Base-by-base conservation (phyloP, 2,113 vertebrate species). In the Guaruba guarouba region DNA sequence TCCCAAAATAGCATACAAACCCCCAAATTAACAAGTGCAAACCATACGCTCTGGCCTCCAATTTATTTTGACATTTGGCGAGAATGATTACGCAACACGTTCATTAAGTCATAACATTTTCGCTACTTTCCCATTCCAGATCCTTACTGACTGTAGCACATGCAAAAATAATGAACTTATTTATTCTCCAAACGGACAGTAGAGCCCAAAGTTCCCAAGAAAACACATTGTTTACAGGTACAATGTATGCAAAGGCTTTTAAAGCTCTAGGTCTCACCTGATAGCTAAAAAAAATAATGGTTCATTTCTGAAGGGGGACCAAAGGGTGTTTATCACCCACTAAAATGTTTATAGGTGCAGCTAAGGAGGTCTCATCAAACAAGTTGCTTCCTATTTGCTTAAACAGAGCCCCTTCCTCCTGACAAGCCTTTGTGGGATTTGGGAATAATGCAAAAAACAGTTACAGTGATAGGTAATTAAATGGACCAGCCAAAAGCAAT, bases 381-480 rank as follows among this genome's bases (percentile, higher is more conserved):
- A 76, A 52, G 37, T 90, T 59, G 89, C 85, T 97, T 94, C 57
- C 64, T 79, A 95, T 93, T 94, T 95, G 64, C 62, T 94, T 89
- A 95, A 97, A 83, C 59, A 86, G 84, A 97, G 82, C 52, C 74
- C 93, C 90, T 90, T 93, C 70, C 46, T 86, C 73, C 76, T 85
- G 92, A 79, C 80, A 95, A 96, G 82, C 82, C 51, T 93, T 64
- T 90, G 78, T 73, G 74, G 63, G 63, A 68, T 83, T 97, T 77
- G 17, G 95, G 95, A 97, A 97, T 97, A 95, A 97, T 79, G 73
- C 83, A 96, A 92, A 79, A 91, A 97, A 84, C 85, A 92, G 62
- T 84, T 52, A 84, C 24, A 64, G 86, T 92, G 94, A 91, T 82
- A 96, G 97, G 95, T 97, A 97, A 98, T 98, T 97, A 97, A 95